Base-by-base conservation (phyloP, 2,888 invertebrate genomes). In the Drosophila macrospina region DNA sequence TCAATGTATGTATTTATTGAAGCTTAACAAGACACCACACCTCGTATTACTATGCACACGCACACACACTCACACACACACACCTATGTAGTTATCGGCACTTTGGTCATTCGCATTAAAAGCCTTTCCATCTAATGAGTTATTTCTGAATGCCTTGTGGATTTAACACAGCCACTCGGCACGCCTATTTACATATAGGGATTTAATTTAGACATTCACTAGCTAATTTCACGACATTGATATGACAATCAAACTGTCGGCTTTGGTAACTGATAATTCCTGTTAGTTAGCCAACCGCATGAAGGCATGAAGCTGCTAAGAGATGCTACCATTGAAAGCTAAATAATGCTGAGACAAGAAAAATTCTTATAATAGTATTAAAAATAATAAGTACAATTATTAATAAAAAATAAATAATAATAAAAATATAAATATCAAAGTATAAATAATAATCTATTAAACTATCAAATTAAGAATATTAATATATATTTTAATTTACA, bases 121-220 rank as follows among this genome's bases (percentile, higher is more conserved):
- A 64, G 52, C 48, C 65, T 76, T 76, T 70, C 26, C 55, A 70
- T 48, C 64, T 64, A 55, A 52, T 71, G 64, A 52, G 26, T 41
- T 45, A 28, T 24, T 41, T 34, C 61, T 57, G 41, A 42, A 37
- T 44, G 30, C 20, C 44, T 44, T 30, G 39, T 26, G 28, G 37
- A 54, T 26, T 45, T 10, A 47, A 30, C 39, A 47, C 34, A 45
- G 34, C 24, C 41, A 7, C 10, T 16, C 24, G 39, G 5, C 71
- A 61, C 60, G 72, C 74, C 61, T 39, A 62, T 62, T 61, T 34
- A 30, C 36, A 42, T 42, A 10, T 37, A 41, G 16, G 36, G 62
- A 55, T 54, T 75, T 64, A 54, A 51, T 28, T 62, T 45, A 77
- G 52, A 66, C 77, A 70, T 62, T 66, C 59, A 56, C 62, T 59